A percentile compares a stretch with the other conserved stretches of the same genome.
phyloP scores from a whole-genome alignment of 2,113 vertebrate genomes.

The Oceanites oceanicus region DNA sequence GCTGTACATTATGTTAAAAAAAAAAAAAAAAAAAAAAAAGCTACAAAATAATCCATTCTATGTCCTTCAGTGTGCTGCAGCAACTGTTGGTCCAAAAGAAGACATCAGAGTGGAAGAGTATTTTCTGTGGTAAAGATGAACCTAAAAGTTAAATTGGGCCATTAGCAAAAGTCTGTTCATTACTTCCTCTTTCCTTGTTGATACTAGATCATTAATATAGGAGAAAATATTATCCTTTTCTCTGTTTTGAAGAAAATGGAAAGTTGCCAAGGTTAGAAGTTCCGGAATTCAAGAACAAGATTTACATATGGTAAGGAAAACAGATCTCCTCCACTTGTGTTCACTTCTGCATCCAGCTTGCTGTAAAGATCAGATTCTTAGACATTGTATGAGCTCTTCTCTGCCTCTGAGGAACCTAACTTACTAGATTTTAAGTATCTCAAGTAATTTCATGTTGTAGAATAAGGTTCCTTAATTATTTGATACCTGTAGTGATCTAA shows the following conservation, averaged over 20 bases:
- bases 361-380: neutral
- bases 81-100: neutral
- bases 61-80: neutral
- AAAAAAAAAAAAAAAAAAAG: neutral
- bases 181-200: neutral
- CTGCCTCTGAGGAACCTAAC: neutral
- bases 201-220: neutral
- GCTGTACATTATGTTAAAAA: neutral
- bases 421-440: neutral
- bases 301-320: neutral
- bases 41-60: neutral
- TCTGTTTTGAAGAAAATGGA: neutral
- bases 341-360: neutral
- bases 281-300: neutral
- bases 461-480: neutral
- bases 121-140: neutral
- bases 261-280: neutral
- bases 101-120: neutral
- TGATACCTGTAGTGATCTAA: accelerated
- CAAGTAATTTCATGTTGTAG: neutral
- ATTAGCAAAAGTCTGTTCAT: neutral
- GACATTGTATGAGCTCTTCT: neutral
- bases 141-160: neutral
- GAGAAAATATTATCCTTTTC: neutral
- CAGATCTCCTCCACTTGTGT: neutral